Base-by-base conservation (phyloP, 1,140 invertebrate genomes). In the Zaprionus inermis region DNA sequence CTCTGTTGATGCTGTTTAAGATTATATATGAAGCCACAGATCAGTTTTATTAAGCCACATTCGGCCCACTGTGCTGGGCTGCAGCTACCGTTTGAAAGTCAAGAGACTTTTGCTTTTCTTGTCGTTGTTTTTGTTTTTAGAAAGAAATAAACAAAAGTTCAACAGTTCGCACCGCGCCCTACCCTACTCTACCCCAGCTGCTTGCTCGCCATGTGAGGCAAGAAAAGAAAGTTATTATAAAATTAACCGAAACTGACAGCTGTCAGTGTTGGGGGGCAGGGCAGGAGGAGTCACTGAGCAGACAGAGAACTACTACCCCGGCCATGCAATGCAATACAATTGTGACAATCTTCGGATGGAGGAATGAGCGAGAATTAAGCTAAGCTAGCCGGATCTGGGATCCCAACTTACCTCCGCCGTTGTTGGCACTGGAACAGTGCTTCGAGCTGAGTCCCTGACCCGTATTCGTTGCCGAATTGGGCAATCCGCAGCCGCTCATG, bases 341-440 rank as follows among this genome's bases (percentile, higher is more conserved):
- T 88, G 84, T 88, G 84, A 88, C 84, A 89, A 63, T 75, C 52
- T 51, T 63, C 22, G 55, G 10, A 51, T 22, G 30, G 16, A 38
- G 22, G 16, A 41, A 41, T n/a, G 38, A 5, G 3, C 3, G n/a
- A n/a, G 38, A 41, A 16, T n/a, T 11, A 32, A 28, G 10, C 44
- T 36, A 18, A 41, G 14, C 5, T 18, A 56, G 12, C 44, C 46
- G 36, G 57, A 74, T 57, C 30, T 49, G 24, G 51, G 2, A 28
- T 20, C 11, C 32, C 7, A 61, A 93, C 93, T 93, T 94, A 94
- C 94, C 94, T 94, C 94, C 94, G 92, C 94, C 93, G 85, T 93
- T 79, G 69, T 94, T 94, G 91, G 94, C 93, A 93, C 94, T 93
- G 85, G 93, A 86, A 81, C 85, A 90, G 63, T 92, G 91, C 38